phyloP scores from a whole-genome alignment of 2,113 vertebrate species.

The Coptodon bakossiorum region DNA sequence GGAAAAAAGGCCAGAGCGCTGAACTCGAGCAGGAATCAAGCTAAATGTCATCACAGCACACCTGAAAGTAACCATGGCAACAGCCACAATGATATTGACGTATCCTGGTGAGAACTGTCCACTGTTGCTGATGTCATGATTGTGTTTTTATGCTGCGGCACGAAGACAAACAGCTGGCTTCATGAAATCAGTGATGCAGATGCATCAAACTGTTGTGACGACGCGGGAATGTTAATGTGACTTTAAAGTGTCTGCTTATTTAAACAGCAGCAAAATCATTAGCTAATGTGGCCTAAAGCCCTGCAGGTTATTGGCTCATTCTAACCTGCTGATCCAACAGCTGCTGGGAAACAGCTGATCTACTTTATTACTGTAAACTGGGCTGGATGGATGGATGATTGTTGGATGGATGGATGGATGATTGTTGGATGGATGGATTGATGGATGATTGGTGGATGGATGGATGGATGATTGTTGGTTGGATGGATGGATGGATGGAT shows the following conservation, averaged over 20 bases:
- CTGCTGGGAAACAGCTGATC: background rate
- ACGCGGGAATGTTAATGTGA: fast-evolving
- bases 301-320: background rate
- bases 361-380: background rate
- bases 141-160: background rate
- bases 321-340: background rate
- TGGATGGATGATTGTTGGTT: no score
- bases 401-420: no score
- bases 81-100: background rate
- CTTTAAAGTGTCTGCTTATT: background rate
- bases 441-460: background rate
- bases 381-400: background rate
- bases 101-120: background rate
- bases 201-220: background rate
- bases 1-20: background rate
- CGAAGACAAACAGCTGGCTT: background rate
- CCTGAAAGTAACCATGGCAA: background rate
- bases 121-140: background rate
- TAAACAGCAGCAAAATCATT: background rate
- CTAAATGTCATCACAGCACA: background rate
- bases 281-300: background rate
- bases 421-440: no score
- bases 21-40: background rate
- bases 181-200: background rate
- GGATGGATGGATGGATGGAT: no score